A percentile compares a stretch with the other conserved stretches of the same genome.
Evolutionary conservation across 2,888 invertebrate genomes (phyloP).

Genomic region (Xylota segnis): DNA sequence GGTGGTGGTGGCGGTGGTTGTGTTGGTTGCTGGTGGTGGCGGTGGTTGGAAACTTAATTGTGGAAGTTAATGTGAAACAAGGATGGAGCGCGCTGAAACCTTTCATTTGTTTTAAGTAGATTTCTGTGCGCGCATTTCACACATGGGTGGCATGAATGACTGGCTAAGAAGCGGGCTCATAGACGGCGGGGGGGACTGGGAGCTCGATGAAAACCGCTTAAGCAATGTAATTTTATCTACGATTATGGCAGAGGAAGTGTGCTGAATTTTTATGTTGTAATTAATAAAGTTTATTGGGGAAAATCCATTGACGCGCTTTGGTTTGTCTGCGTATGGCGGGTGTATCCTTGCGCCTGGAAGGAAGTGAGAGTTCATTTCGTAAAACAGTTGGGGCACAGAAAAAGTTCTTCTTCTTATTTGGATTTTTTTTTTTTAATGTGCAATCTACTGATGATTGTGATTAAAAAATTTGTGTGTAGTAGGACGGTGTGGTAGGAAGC

Average conservation of each 20-base stretch:
- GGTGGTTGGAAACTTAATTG: conserved; percentile 66
- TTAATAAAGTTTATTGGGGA: conserved; percentile 72
- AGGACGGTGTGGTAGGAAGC: not conserved
- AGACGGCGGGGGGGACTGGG: conserved; percentile 2
- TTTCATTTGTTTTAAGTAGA: conserved; percentile 52
- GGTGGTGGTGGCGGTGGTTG: conserved; percentile 35
- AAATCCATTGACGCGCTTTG: conserved; percentile 42
- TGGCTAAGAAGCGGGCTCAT: conserved; percentile 24
- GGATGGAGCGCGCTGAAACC: conserved; percentile 19
- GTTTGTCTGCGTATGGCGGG: conserved; percentile 25
- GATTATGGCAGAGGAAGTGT: conserved; percentile 67
- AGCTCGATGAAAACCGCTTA: conserved; percentile 50
- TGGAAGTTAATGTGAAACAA: conserved; percentile 66
- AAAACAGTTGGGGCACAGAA: not conserved
- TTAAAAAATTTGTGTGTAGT: conserved; percentile 9
- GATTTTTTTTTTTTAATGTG: conserved; percentile 24
- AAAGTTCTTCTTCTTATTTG: not conserved
- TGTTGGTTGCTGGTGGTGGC: no score
- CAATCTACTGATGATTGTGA: conserved; percentile 34
- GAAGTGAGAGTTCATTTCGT: conserved; percentile 49
- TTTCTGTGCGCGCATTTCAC: conserved; percentile 68
- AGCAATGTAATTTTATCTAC: conserved; percentile 73
- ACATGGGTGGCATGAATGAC: conserved; percentile 63
- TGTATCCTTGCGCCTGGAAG: not conserved
- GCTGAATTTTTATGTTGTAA: conserved; percentile 73